Evolutionary conservation across 2,888 invertebrate genomes (phyloP).

Genomic region (Esperia sulphurella): DNA sequence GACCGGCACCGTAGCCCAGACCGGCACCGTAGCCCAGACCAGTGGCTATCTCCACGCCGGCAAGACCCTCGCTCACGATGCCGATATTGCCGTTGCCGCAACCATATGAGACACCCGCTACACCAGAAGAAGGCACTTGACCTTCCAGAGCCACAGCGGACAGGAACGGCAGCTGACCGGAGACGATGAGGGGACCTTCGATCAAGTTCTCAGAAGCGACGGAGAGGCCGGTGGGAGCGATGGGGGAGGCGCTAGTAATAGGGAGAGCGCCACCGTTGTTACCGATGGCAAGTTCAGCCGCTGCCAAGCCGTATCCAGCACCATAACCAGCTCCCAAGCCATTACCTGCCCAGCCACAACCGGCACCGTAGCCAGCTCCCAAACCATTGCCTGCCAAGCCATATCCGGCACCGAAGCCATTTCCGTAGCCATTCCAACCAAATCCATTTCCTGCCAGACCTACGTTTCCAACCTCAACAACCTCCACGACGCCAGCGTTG

Average conservation of each 20-base stretch:
- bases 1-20: slow-evolving; percentile 3
- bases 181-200: slow-evolving; percentile 32
- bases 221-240: slow-evolving; percentile 23
- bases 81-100: slow-evolving; percentile 35
- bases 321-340: not conserved
- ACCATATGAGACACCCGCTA: slow-evolving; percentile 31
- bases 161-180: slow-evolving; percentile 38
- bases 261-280: slow-evolving; percentile 8
- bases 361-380: not conserved
- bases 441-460: not conserved
- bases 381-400: not conserved
- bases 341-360: not conserved
- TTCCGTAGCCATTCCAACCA: not conserved
- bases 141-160: slow-evolving; percentile 37
- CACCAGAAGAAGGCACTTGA: slow-evolving; percentile 30
- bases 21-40: not conserved
- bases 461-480: not conserved
- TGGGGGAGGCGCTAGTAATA: slow-evolving; percentile 17
- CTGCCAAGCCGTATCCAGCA: not conserved
- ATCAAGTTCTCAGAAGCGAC: slow-evolving; percentile 36
- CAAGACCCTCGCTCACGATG: slow-evolving; percentile 22
- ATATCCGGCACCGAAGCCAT: slow-evolving; percentile 5
- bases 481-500: not conserved
- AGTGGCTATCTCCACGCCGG: slow-evolving; percentile 5
- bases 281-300: too few species aligned